These are phyloP conservation scores for Pseudonaja textilis DNA, from an alignment of 2,113 vertebrate species.

Conservation along the genomic window DNA sequence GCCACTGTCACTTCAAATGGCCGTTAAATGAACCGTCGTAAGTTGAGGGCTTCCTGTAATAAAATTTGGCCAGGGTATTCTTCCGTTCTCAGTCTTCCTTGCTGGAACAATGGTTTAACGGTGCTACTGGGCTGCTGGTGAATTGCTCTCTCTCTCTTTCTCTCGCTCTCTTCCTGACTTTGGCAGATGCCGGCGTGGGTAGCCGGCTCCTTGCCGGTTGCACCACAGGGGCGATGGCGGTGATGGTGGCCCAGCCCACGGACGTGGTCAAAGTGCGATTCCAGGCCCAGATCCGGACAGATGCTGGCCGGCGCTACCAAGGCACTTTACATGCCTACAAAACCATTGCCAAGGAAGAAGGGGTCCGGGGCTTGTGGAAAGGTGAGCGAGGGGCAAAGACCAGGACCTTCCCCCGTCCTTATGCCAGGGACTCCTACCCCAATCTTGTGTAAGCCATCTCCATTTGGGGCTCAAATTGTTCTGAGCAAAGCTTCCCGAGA, in stretches of 20 bases:
- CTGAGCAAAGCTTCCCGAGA: no score
- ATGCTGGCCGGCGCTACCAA: conserved; percentile 75
- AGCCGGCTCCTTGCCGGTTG: conserved; percentile 82
- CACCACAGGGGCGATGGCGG: conserved; percentile 87
- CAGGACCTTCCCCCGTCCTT: no score
- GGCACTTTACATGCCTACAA: conserved; percentile 84
- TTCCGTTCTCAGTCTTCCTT: not conserved
- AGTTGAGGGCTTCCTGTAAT: not conserved
- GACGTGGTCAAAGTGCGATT: conserved; percentile 91
- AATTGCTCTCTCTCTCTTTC: no score
- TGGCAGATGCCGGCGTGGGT: conserved; percentile 76
- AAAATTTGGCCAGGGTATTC: no score
- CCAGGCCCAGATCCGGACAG: conserved; percentile 76
- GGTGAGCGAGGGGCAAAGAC: conserved; percentile 60
- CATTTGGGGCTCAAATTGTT: no score
- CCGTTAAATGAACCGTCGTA: not conserved
- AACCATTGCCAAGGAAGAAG: conserved; percentile 85
- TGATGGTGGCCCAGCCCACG: conserved; percentile 85
- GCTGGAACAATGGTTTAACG: not conserved
- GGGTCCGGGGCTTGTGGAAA: conserved; percentile 85
- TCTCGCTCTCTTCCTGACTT: not conserved
- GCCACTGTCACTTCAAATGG: not conserved
- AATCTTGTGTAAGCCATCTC: no score
- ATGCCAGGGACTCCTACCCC: no score
- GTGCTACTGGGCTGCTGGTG: no score